Base-by-base conservation (phyloP, 2,113 vertebrate species). In the Microtus oregoni region DNA sequence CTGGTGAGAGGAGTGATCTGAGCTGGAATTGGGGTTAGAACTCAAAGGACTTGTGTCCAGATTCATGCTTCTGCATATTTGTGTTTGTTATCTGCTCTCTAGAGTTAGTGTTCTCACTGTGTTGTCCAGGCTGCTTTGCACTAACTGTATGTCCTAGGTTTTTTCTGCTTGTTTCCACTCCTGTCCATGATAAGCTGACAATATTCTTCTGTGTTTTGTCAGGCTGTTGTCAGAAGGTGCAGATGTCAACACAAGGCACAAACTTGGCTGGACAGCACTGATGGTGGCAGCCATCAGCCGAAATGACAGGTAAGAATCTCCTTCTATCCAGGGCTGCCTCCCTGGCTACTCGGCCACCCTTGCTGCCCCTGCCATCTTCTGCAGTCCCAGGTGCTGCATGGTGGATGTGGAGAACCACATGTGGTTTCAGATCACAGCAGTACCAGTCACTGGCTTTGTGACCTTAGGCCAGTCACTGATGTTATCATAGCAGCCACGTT, bases 201-300 rank as follows among this genome's bases (percentile, higher is more conserved):
- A 0, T 7, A 22, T 89, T 90, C 82, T 44, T 97, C 58, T 91
- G 58, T 97, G 7, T 94, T 9, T 35, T n/a, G 85, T 32, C 97
- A 99, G 99, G 98, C 93, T 99, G 58, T 83, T 99, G 93, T 96
- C 97, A 6, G 99, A 99, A 83, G 99, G 99, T 0, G 93, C 98
- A 1, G 98, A 99, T 50, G 99, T 99, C 76, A 99, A 99, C 3
- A 90, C 98, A 3, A 99, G 99, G n/a, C 99, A 99, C 98, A 99
- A 65, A 68, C 99, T 99, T 4, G 99, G 99, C 61, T 99, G 99
- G 99, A 99, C 99, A 0, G 97, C 99, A 13, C 98, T 99, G 52
- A 99, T 99, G 99, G 99, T 99, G 95, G 99, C 99, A 6, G 99
- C 99, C 4, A 99, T 99, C 97, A 99, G 98, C 98, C 98, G 98